Conservation (phyloP, 1,140 invertebrate genomes). For the Aplysia californica region DNA sequence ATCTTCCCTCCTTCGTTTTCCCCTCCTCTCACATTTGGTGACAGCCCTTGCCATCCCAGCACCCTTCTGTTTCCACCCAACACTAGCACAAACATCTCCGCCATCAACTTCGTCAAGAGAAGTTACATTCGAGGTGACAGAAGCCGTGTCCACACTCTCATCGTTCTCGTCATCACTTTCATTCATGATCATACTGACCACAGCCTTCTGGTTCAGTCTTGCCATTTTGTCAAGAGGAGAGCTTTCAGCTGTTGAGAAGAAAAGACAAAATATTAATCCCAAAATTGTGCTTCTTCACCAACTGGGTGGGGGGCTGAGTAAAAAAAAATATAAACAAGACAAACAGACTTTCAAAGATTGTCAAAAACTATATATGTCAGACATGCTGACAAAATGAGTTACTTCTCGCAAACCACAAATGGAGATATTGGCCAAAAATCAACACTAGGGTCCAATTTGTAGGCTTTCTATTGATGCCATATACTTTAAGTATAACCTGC, state of each 20-base stretch:
- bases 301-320: neutral
- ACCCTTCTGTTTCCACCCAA: too few species aligned
- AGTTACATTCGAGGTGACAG: neutral
- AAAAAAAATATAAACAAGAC: neutral
- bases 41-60: neutral
- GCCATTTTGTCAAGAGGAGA: constrained; percentile 2
- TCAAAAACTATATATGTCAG: neutral
- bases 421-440: too few species aligned
- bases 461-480: too few species aligned
- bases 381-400: neutral
- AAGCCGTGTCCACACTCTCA: neutral
- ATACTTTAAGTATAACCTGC: too few species aligned
- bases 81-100: neutral
- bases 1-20: neutral
- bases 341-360: constrained; percentile 1
- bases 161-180: constrained; percentile 34
- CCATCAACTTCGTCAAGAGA: neutral
- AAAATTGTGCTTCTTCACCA: neutral
- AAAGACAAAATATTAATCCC: neutral
- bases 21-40: neutral
- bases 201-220: constrained; percentile 40
- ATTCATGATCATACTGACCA: constrained; percentile 43
- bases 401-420: too few species aligned
- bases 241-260: neutral
- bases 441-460: too few species aligned